These are phyloP conservation scores for Orientallactaga bullata DNA, from an alignment of 2,113 vertebrate genomes.

Conservation along the genomic window DNA sequence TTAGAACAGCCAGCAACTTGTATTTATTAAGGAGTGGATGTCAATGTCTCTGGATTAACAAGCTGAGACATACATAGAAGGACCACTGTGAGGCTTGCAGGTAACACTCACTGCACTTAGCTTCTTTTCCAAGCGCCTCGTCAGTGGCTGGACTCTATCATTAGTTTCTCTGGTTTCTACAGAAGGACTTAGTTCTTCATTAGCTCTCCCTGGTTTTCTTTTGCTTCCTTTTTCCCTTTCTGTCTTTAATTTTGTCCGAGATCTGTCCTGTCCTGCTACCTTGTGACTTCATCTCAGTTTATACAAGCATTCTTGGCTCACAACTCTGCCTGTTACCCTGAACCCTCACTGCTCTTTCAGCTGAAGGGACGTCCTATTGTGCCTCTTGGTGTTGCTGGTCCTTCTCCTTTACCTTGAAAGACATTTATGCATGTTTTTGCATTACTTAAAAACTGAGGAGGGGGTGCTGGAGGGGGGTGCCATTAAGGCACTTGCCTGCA, in stretches of 20 bases:
- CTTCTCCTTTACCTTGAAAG: background rate
- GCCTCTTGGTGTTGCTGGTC: background rate
- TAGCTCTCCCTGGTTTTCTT: background rate
- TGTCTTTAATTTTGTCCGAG: slow-evolving; percentile 32
- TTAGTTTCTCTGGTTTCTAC: background rate
- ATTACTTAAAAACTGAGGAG: no score
- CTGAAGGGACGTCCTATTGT: background rate
- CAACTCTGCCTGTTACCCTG: background rate
- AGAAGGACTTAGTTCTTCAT: background rate
- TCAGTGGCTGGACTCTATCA: background rate
- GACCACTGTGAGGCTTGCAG: background rate
- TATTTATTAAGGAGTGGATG: background rate
- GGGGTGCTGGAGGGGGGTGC: no score
- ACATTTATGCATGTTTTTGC: background rate
- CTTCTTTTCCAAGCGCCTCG: no score
- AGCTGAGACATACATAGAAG: no score
- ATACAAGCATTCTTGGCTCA: background rate
- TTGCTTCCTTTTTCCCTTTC: background rate
- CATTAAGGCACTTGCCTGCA: no score
- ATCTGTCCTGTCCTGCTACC: background rate
- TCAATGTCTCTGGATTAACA: no score
- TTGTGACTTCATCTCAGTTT: background rate
- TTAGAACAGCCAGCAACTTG: background rate
- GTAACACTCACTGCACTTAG: background rate
- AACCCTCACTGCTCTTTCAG: background rate